Conservation (phyloP, 2,888 invertebrate genomes). For the Halictus quadricinctus region DNA sequence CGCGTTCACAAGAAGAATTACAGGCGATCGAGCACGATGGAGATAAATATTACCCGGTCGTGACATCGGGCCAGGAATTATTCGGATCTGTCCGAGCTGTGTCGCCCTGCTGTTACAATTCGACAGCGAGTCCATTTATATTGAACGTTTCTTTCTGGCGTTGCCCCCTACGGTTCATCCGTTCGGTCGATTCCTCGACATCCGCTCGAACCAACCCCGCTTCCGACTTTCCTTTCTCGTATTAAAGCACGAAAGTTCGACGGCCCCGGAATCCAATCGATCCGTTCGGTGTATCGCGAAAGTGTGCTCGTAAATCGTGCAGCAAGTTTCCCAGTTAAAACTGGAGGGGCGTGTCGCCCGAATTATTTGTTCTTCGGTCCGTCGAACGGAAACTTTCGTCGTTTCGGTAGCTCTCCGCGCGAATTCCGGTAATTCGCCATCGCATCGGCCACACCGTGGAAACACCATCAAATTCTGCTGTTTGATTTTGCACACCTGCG, state of each 20-base stretch:
- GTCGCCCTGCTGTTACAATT: slow-evolving; percentile 27
- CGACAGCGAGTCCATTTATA: slow-evolving; percentile 44
- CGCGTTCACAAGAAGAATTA: slow-evolving; percentile 8
- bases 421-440: not conserved
- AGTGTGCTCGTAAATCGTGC: slow-evolving; percentile 25
- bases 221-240: slow-evolving; percentile 7
- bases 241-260: slow-evolving; percentile 30
- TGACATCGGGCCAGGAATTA: slow-evolving; percentile 33
- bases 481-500: not conserved
- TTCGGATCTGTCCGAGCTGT: slow-evolving; percentile 26
- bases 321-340: slow-evolving; percentile 18
- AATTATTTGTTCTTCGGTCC: slow-evolving; percentile 5
- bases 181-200: slow-evolving; percentile 19
- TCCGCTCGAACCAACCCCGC: not conserved
- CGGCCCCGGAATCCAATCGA: slow-evolving; percentile 15
- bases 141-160: slow-evolving; percentile 30
- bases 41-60: slow-evolving; percentile 25
- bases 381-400: not conserved
- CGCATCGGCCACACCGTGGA: not conserved
- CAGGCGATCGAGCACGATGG: slow-evolving; percentile 15
- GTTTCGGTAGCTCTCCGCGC: not conserved
- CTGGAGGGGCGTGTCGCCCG: not conserved
- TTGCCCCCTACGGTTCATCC: not conserved
- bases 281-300: slow-evolving; percentile 26
- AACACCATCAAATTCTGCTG: not conserved